Base-by-base conservation (phyloP, 2,888 invertebrate species). In the Drosophila mimetica region DNA sequence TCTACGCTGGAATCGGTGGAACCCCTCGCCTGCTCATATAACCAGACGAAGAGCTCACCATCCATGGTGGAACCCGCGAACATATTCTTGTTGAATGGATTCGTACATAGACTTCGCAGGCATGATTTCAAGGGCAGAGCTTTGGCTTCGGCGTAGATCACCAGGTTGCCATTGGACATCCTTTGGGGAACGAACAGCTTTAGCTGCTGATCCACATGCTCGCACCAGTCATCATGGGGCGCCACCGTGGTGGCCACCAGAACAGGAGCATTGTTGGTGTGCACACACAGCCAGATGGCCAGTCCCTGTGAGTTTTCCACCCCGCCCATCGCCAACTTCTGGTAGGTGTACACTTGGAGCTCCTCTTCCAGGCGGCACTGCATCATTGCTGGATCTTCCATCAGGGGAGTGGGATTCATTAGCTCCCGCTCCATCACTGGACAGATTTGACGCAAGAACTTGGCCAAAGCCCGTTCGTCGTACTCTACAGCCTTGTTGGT, bases 381-480 rank as follows among this genome's bases (percentile, higher is more conserved):
- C 25, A 28, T 59, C 2, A 50, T 28, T 22, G 55, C 28, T 16
- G 74, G 71, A 9, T 75, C 67, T 1, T 80, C 80, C 41, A 76
- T 59, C 2, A 80, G 53, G 2, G 90, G 90, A 2, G 91, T 92
- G 1, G 82, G 90, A 57, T 92, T 92, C 41, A 91, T 89, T 4
- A 93, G 77, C 80, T 93, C 93, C 39, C 86, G 88, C 63, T 92
- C 92, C 2, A 93, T 90, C 44, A 82, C 74, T 0, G 93, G 93
- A 72, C 90, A 93, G 22, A 93, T 92, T 70, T 90, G 90, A 14
- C 90, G 90, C n/a, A 93, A 69, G 92, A 92, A 93, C 22, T 86
- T 86, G 8, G 92, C 92, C 55, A 93, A 72, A 60, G 92, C 92
- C 9, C 91, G 85, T 75, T 92, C 92, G 79, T 93, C 93, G 54